Percentiles rank a stretch among this genome's conserved stretches.
Conservation (phyloP, 2,888 invertebrate species). For the Cynaeus angustus region DNA sequence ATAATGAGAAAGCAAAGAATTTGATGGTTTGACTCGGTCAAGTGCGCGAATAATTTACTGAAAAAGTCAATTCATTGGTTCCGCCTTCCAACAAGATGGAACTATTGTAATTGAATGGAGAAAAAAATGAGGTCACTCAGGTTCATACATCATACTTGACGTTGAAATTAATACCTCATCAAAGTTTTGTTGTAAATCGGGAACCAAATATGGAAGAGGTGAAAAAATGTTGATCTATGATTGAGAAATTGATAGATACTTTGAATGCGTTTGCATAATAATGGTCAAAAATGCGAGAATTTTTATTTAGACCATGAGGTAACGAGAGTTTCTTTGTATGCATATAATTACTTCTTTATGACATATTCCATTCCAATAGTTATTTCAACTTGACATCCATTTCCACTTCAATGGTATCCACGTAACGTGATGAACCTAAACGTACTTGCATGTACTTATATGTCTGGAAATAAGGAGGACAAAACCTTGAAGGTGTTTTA, state of each 20-base stretch:
- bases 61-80: conserved; percentile 35
- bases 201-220: neutral
- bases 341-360: neutral
- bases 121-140: neutral
- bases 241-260: neutral
- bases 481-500: conserved; percentile 49
- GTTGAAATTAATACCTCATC: neutral
- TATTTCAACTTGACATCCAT: neutral
- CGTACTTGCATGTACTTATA: conserved; percentile 48
- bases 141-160: conserved; percentile 17
- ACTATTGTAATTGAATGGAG: conserved; percentile 12
- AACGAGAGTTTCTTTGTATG: too few species aligned
- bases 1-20: conserved; percentile 2
- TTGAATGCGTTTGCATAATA: too few species aligned
- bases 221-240: neutral
- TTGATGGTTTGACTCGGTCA: conserved; percentile 31
- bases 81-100: conserved; percentile 29
- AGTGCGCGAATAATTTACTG: conserved; percentile 20
- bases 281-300: neutral
- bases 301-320: too few species aligned
- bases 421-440: conserved; percentile 35
- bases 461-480: conserved; percentile 47
- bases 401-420: neutral
- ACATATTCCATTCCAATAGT: neutral
- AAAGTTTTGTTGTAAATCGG: conserved; percentile 1